phyloP scores from a whole-genome alignment of 2,113 vertebrate genomes.

The Shinisaurus crocodilurus region DNA sequence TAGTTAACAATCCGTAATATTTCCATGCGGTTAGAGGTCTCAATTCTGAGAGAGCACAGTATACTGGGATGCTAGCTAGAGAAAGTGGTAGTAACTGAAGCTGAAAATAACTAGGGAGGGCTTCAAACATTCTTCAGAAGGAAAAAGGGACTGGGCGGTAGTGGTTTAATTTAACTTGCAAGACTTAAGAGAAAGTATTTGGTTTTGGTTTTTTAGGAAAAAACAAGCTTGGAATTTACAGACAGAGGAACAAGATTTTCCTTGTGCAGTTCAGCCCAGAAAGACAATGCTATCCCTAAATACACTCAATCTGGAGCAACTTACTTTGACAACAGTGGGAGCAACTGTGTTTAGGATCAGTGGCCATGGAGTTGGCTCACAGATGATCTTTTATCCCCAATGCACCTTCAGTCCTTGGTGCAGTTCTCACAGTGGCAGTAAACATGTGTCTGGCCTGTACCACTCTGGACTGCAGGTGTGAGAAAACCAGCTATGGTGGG shows the following conservation, averaged over 20 bases:
- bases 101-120: conserved; percentile 4
- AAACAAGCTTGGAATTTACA: conserved; percentile 62
- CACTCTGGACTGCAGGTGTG: not conserved
- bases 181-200: conserved; percentile 24
- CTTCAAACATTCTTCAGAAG: conserved; percentile 51
- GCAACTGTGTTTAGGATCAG: not conserved
- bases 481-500: not conserved
- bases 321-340: not conserved
- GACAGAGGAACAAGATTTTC: not conserved
- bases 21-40: conserved; percentile 77
- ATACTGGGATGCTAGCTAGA: conserved; percentile 77
- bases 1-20: not conserved
- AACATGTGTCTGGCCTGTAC: not conserved
- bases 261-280: not conserved
- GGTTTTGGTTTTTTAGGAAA: not conserved
- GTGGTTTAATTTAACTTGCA: conserved; percentile 12
- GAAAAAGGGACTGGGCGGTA: conserved; percentile 28
- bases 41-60: conserved; percentile 38
- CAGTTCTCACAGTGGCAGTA: not conserved
- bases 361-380: not conserved
- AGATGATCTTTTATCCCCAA: not conserved
- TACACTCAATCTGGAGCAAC: not conserved
- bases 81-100: conserved; percentile 27
- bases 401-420: not conserved
- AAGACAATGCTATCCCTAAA: not conserved